Conservation (phyloP, 1,140 invertebrate genomes). For the Aphelenchoides besseyi region DNA sequence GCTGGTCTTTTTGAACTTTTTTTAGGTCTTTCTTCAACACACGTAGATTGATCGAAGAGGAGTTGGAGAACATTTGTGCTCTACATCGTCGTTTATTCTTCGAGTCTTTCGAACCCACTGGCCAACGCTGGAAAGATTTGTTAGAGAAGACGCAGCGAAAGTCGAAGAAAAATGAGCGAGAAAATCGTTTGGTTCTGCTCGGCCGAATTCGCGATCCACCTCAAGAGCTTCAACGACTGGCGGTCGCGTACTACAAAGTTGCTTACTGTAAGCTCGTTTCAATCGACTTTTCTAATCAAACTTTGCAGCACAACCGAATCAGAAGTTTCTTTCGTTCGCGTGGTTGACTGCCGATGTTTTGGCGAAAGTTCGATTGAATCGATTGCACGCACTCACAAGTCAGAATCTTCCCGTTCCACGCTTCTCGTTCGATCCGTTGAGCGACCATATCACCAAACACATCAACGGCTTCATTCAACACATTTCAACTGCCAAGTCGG, state of each 20-base stretch:
- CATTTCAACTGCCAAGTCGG: constrained; percentile 25
- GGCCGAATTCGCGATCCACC: constrained; percentile 27
- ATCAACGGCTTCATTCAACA: constrained; percentile 37
- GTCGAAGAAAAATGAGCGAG: background rate
- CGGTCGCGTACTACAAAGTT: constrained; percentile 36
- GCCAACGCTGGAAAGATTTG: constrained; percentile 23
- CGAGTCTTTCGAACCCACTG: constrained; percentile 23
- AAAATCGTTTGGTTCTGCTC: constrained; percentile 4
- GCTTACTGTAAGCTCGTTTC: constrained; percentile 30
- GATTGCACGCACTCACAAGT: constrained; percentile 21
- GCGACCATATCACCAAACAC: constrained; percentile 19
- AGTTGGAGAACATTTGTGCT: constrained; percentile 23
- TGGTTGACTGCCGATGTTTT: constrained; percentile 46
- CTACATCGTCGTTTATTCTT: constrained; percentile 31
- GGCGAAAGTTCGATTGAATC: constrained; percentile 18
- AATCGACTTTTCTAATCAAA: background rate
- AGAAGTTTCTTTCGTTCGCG: constrained; percentile 39
- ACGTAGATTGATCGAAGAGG: constrained; percentile 37
- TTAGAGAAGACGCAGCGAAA: background rate
- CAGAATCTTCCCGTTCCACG: background rate
- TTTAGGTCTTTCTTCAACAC: constrained; percentile 47
- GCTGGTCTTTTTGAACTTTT: background rate
- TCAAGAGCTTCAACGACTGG: constrained; percentile 34
- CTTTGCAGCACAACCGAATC: constrained; percentile 2
- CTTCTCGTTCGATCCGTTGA: constrained; percentile 44